Conservation (phyloP, 1,140 invertebrate genomes). For the Cotesia chilonis region DNA sequence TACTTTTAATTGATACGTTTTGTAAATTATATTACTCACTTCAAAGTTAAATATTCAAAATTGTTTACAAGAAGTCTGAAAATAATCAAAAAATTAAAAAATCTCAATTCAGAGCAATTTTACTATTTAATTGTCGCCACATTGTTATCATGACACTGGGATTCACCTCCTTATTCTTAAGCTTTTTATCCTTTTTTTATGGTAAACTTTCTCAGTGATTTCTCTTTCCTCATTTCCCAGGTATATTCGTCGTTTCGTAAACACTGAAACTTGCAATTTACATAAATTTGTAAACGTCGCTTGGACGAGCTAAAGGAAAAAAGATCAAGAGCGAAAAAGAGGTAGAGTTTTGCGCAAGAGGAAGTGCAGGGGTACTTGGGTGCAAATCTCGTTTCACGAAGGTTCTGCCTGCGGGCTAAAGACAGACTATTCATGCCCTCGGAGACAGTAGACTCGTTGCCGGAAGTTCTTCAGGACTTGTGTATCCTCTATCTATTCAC, state of each 20-base stretch:
- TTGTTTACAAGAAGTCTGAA: too few species aligned
- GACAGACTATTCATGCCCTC: slow-evolving; percentile 37
- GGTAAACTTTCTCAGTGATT: slow-evolving; percentile 18
- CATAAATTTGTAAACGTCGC: slow-evolving; percentile 54
- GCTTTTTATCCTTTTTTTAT: background rate
- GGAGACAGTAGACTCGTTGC: slow-evolving; percentile 36
- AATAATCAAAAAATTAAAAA: too few species aligned
- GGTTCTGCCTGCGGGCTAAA: slow-evolving; percentile 26
- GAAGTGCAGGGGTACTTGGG: slow-evolving; percentile 13
- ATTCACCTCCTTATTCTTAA: background rate
- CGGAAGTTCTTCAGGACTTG: slow-evolving; percentile 35
- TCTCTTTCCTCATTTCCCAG: slow-evolving; percentile 32
- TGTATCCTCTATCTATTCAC: slow-evolving; percentile 36
- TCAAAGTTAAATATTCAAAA: too few species aligned
- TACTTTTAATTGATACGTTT: too few species aligned
- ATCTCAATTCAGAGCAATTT: too few species aligned
- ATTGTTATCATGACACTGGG: too few species aligned
- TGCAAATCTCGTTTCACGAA: slow-evolving; percentile 42
- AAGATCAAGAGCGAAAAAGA: slow-evolving; percentile 33
- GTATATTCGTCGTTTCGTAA: slow-evolving; percentile 43
- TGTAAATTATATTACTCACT: too few species aligned
- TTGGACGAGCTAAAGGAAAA: slow-evolving; percentile 42
- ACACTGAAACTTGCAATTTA: slow-evolving; percentile 48
- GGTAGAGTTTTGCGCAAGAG: background rate
- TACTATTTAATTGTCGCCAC: too few species aligned